Base-by-base conservation (phyloP, 2,113 vertebrate species). In the Atrichornis clamosus region DNA sequence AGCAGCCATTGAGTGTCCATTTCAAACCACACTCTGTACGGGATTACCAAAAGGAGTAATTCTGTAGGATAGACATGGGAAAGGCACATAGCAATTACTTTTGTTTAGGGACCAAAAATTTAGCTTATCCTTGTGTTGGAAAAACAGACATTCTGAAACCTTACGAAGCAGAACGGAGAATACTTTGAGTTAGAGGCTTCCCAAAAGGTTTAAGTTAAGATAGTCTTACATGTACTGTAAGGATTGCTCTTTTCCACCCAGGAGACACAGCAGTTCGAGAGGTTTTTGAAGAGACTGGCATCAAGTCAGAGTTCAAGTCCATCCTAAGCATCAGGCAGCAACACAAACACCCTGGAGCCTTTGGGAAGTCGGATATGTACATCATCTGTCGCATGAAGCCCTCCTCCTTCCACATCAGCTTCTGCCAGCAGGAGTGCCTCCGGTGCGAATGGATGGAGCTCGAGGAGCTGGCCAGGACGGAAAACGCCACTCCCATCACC, bases 231-330 rank as follows among this genome's bases (percentile, higher is more conserved):
- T 44, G n/a, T 42, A 32, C 16, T 46, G 17, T 9, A 87, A 84
- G 58, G 75, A 59, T 49, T 85, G 85, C 55, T 82, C 53, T 96
- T 85, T 85, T 65, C 73, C 67, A 68, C 21, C 37, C 49, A 98
- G 99, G 98, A 67, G 98, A 96, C 90, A 99, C 99, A 22, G 99
- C 99, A n/a, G 97, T 99, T 46, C 98, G 99, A 10, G 99, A 99
- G 92, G 99, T 99, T 53, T 98, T 98, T 5, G 99, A 99, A 97
- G 99, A 99, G 95, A 99, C 99, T 13, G 99, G 99, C 41, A 97
- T 99, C 33, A 98, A 94, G 90, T 98, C 99, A 4, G 98, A 99
- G 94, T 99, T 99, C 98, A 97, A 93, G 89, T 99, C 99, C 82
- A 98, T 99, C 95, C 97, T 99, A 87, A 99, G 99, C 86, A 78